Conservation (phyloP, 2,113 vertebrate genomes). For the Erinaceus europaeus region DNA sequence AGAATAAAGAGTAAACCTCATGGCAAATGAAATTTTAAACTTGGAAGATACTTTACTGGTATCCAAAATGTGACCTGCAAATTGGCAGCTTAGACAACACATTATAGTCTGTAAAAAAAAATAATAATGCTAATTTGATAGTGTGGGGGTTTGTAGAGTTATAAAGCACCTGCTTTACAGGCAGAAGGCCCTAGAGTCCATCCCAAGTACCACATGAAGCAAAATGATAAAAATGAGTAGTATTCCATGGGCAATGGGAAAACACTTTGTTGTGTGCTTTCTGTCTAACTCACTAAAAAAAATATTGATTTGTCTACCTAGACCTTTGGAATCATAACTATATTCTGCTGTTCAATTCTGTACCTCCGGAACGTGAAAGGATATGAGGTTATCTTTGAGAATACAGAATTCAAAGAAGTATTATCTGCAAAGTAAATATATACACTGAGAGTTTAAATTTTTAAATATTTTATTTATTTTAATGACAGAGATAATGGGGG, state of each 20-base stretch:
- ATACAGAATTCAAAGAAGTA: background rate
- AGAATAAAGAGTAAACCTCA: background rate
- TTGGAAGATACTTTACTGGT: background rate
- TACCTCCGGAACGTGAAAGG: background rate
- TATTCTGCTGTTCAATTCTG: no score
- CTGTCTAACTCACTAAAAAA: no score
- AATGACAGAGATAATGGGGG: no score
- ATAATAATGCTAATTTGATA: background rate
- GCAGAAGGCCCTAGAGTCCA: no score
- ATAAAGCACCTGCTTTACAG: no score
- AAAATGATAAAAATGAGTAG: no score
- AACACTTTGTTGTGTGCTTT: no score
- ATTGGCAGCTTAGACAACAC: background rate
- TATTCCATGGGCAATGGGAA: no score
- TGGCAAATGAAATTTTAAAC: background rate
- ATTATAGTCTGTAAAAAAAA: background rate
- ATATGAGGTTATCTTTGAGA: background rate
- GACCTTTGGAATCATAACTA: background rate
- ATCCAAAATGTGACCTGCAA: background rate
- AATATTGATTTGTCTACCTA: background rate
- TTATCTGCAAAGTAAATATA: background rate
- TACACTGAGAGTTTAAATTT: no score
- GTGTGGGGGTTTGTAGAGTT: background rate
- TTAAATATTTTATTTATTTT: no score
- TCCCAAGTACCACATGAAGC: no score